Evolutionary conservation across 2,888 invertebrate genomes (phyloP).

Genomic region (Isotomurus palustris): DNA sequence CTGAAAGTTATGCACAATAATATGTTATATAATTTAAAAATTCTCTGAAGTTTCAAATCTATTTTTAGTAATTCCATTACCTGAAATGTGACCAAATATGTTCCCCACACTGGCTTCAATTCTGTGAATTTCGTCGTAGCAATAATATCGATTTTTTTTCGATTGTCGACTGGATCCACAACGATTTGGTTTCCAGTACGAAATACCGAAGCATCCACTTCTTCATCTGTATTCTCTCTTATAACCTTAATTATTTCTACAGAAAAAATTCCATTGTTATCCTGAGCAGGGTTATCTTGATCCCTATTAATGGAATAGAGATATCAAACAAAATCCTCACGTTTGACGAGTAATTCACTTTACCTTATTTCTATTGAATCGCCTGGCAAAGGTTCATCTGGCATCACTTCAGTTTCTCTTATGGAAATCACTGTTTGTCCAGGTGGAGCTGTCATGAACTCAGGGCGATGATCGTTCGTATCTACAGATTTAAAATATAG

Average conservation of each 20-base stretch:
- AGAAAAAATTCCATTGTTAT: slow-evolving; percentile 12
- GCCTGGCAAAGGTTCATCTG: background rate
- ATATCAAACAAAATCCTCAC: too few relatives aligned
- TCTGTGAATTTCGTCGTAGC: slow-evolving; percentile 7
- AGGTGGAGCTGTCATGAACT: slow-evolving; percentile 15
- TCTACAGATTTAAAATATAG: too few relatives aligned
- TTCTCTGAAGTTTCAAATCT: background rate
- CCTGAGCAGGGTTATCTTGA: slow-evolving; percentile 8
- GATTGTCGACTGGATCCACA: background rate
- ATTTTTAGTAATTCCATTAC: slow-evolving; percentile 9
- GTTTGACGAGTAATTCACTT: too few relatives aligned
- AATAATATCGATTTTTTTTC: slow-evolving; percentile 1
- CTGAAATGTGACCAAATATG: slow-evolving; percentile 12
- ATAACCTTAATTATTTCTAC: slow-evolving; percentile 2
- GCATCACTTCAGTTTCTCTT: background rate
- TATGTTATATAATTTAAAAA: background rate
- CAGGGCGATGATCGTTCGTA: slow-evolving; percentile 16
- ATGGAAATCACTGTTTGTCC: background rate
- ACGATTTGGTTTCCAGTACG: background rate
- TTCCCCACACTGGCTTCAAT: slow-evolving; percentile 15
- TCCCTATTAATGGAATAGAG: too few relatives aligned
- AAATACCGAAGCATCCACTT: slow-evolving; percentile 5
- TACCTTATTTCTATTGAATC: too few relatives aligned
- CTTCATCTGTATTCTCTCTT: slow-evolving; percentile 1
- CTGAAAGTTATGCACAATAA: slow-evolving; percentile 6